phyloP scores from a whole-genome alignment of 2,888 invertebrate genomes.

The Drosophila dives region DNA sequence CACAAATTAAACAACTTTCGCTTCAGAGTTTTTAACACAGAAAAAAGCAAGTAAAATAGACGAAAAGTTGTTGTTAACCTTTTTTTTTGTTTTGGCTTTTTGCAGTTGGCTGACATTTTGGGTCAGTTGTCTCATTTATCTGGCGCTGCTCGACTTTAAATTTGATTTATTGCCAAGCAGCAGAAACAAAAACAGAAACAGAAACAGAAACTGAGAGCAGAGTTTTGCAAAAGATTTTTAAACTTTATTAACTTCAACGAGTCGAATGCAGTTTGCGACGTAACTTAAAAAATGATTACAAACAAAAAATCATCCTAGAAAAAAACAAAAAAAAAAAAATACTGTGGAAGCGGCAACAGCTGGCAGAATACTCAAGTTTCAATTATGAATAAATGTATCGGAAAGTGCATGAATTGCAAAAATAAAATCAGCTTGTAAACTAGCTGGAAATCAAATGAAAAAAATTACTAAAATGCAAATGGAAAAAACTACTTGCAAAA shows the following conservation, averaged over 20 bases:
- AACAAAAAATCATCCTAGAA: neutral
- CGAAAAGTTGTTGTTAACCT: slow-evolving; percentile 2
- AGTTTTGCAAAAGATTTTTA: slow-evolving; percentile 28
- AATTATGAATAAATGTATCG: slow-evolving; percentile 45
- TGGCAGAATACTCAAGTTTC: slow-evolving; percentile 25
- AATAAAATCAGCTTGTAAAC: slow-evolving; percentile 26
- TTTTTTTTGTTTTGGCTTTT: slow-evolving; percentile 54
- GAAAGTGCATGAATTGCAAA: slow-evolving; percentile 18
- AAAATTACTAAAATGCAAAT: neutral
- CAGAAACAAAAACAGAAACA: slow-evolving; percentile 24
- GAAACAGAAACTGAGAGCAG: neutral
- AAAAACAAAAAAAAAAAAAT: neutral
- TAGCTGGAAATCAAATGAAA: neutral
- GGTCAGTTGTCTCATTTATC: slow-evolving; percentile 77
- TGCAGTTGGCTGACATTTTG: slow-evolving; percentile 67
- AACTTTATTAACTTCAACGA: slow-evolving; percentile 56
- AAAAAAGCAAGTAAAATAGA: neutral
- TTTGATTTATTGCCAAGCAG: slow-evolving; percentile 68
- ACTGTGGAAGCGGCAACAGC: slow-evolving; percentile 9
- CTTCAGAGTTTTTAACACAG: slow-evolving; percentile 28
- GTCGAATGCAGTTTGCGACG: slow-evolving; percentile 66
- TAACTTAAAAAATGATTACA: slow-evolving; percentile 29
- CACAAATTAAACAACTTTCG: slow-evolving; percentile 57
- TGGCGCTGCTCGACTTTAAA: slow-evolving; percentile 65
- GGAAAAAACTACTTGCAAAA: neutral